Base-by-base conservation (phyloP, 2,113 vertebrate genomes). In the Rafetus swinhoei region DNA sequence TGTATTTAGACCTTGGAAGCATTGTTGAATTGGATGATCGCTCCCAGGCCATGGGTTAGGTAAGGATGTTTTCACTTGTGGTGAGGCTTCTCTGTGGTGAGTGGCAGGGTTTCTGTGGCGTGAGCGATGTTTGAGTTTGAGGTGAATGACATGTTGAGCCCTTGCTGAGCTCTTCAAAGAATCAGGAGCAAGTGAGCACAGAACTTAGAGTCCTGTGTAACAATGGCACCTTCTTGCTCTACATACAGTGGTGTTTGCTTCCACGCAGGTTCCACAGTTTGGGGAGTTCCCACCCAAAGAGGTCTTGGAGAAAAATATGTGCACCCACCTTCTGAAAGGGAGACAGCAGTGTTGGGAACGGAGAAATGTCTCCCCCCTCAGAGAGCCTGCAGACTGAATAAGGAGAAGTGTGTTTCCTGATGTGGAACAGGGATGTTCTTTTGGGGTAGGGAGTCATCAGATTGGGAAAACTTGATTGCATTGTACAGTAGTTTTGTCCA, bases 171-270 rank as follows among this genome's bases (percentile, higher is more conserved):
- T 27, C 9, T 80, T 87, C 53, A 22, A 54, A 62, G 45, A 45
- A 45, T 45, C 45, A 45, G 45, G 45, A 45, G 45, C 45, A 45
- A 45, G 45, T 45, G 45, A 45, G 45, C 45, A 45, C 6, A 45
- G 45, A 45, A 50, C 50, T 59, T 57, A 54, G 86, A 29, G 4
- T 57, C 59, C 59, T 59, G 50, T 69, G 74, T 77, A 77, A 60
- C 80, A 10, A 45, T 81, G 45, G 85, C 72, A 10, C 25, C 35
- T 59, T 69, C 52, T 62, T 74, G 57, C 81, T 94, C 29, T 82
- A 55, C 53, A 60, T 86, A 56, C 45, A 39, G 7, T 14, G 53
- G 56, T 59, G 74, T 45, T 45, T 45, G 62, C 22, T 2, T 79
- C 86, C 18, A 45, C 45, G 45, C 45, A 45, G 45, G 45, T 45